Evolutionary conservation across 2,797 vertebrate genomes (phyloP), one percentile per base, ranked within the genome.

Genomic region (Eupleurogrammus muticus): DNA sequence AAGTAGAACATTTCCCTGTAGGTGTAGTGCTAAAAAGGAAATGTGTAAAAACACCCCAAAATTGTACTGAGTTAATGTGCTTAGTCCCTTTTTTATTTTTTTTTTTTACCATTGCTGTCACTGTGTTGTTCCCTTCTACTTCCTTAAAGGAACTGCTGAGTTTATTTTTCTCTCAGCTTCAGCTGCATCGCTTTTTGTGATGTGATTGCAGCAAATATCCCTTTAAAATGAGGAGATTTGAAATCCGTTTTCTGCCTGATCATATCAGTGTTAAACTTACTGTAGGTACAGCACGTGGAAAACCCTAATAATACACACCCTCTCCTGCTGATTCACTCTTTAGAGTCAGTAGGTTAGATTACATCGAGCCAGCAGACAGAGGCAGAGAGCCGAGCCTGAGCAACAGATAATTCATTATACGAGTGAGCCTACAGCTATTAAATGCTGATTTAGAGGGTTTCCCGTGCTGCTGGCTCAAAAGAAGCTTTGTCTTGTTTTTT

Each of bases 361-460:
- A n/a, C 16, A 47, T 51, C 34, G 35, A 50, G 57, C 16, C 48
- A 19, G 50, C 19, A 14, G 28, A 23, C 57, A 17, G 59, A 61
- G 10, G 11, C 62, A 28, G 14, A 50, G 16, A 57, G 9, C 16
- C 9, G 42, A 70, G 5, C 53, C 57, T 1, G 7, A 70, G 53
- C 64, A 53, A 46, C 32, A 48, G 36, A 58, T 75, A 21, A 75
- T 82, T 80, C 51, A 68, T 48, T 59, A 38, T 58, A 42, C 47
- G 34, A n/a, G 13, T 13, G 1, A 44, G 28, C 28, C 28, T 28
- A 28, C 3, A 20, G 54, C 64, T 52, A 46, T 5, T 49, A 1
- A 13, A 9, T 7, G 17, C 35, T 8, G 35, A 36, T 36, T 8
- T 36, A 36, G 35, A 36, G 35, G 6, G 44, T 14, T 46, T n/a